Base-by-base conservation (phyloP, 2,797 vertebrate species). In the Hybognathus amarus region DNA sequence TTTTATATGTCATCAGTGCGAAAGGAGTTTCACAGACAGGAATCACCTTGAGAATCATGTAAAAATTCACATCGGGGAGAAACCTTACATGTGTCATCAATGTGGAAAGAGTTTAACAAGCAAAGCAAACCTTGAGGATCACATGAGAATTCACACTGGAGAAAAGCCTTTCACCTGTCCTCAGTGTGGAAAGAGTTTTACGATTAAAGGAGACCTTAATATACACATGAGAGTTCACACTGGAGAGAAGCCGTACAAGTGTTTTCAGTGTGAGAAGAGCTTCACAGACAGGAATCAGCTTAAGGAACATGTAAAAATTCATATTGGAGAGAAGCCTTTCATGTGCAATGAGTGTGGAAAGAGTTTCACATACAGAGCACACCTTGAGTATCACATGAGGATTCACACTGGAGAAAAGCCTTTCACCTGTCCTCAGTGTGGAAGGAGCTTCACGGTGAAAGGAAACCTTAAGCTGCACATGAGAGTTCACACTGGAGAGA, bases 31-130 rank as follows among this genome's bases (percentile, higher is more conserved):
- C 67, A 1, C 59, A 30, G 59, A 63, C 1, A 63, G 27, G 2
- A 63, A 30, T 63, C 59, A 30, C 24, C 59, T 63, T 63, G 59
- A 63, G 59, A 63, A 63, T 63, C 59, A 63, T 63, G 59, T 63
- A 17, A 63, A 56, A 67, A 11, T 67, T 38, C 64, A 67, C 33
- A 67, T 22, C 0, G 64, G 33, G 22, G 64, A 38, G 64, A 38
- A 67, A 10, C 36, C 64, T 20, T 67, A 22, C 3, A 38, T 22
- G 36, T 67, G 64, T 22, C 18, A 67, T 67, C 64, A 67, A 1
- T 67, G 64, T 67, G 64, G 33, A 38, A 6, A 38, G 64, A 22
- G 64, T 12, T 38, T 67, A 1, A 22, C 54, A n/a, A 56, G 12
- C 54, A 56, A 10, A 56, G 4, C 9, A 56, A n/a, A 56, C 54